A percentile compares a stretch with the other conserved stretches of the same genome.
phyloP scores from a whole-genome alignment of 92 coral and sea anemone species.

The Zoanthus sansibaricus region DNA sequence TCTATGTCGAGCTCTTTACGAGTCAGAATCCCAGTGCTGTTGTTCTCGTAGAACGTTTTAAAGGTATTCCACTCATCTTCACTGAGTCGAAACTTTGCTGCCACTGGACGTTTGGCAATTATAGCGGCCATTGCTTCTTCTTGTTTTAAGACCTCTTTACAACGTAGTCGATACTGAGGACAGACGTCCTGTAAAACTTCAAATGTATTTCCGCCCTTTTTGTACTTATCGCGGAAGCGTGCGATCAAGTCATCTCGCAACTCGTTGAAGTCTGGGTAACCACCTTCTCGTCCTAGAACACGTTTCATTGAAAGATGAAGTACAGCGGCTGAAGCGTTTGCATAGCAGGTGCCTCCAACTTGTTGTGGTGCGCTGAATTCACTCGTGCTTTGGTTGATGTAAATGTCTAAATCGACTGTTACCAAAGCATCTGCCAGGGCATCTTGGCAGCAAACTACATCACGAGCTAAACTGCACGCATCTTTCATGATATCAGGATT shows the following conservation, averaged over 20 bases:
- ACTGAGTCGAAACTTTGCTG: no score
- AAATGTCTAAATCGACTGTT: constrained; percentile 60
- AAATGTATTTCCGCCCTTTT: constrained; percentile 10
- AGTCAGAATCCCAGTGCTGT: constrained; percentile 57
- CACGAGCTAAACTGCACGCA: background rate
- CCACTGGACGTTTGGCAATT: no score
- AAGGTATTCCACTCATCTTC: constrained; percentile 54
- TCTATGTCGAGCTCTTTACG: constrained; percentile 9
- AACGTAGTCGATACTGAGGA: background rate
- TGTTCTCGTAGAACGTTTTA: constrained; percentile 22
- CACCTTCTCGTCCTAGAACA: constrained; percentile 63
- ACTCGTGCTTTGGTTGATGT: constrained; percentile 58
- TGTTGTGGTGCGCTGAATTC: constrained; percentile 32
- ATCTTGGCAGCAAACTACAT: background rate
- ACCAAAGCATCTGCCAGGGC: constrained; percentile 57
- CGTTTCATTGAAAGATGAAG: constrained; percentile 72
- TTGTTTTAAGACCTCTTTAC: no score
- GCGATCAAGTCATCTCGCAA: constrained; percentile 38
- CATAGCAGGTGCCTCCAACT: constrained; percentile 60
- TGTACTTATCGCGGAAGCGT: background rate
- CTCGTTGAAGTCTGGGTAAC: constrained; percentile 68
- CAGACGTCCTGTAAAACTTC: constrained; percentile 54
- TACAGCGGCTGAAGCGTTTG: constrained; percentile 77
- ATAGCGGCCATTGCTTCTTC: no score
- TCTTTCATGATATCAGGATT: background rate